Evolutionary conservation across 2,797 vertebrate genomes (phyloP).

Genomic region (Siniperca scherzeri): DNA sequence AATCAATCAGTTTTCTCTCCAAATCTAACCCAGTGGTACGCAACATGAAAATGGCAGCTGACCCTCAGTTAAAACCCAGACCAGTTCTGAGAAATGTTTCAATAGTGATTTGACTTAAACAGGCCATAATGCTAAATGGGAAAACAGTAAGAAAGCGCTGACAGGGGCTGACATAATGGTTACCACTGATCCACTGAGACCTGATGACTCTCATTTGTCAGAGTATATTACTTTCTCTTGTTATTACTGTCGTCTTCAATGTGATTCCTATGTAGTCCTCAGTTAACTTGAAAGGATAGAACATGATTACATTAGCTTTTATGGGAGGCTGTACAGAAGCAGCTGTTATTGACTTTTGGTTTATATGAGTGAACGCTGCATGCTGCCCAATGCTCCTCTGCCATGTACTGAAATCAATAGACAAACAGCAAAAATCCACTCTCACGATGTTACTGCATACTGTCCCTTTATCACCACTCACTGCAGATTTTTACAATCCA

Average conservation of each 20-base stretch:
- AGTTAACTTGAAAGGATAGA: constrained; percentile 15
- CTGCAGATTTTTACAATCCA: neutral
- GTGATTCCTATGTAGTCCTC: constrained; percentile 16
- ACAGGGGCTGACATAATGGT: neutral
- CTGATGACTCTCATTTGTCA: constrained; percentile 18
- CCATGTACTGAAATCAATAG: constrained; percentile 17
- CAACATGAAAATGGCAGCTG: neutral
- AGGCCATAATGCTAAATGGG: no score
- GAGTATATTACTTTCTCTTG: constrained; percentile 2
- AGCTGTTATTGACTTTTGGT: constrained; percentile 49
- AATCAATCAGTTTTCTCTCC: neutral
- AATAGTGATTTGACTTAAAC: neutral
- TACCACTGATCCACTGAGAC: neutral
- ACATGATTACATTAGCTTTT: constrained; percentile 40
- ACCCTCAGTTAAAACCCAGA: neutral
- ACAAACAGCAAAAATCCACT: constrained; percentile 4
- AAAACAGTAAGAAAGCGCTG: neutral
- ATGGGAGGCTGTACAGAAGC: constrained; percentile 30
- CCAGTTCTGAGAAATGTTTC: neutral
- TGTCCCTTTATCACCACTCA: neutral
- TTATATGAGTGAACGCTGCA: constrained; percentile 23
- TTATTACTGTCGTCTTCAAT: constrained; percentile 27
- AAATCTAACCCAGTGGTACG: neutral
- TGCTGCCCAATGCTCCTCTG: neutral
- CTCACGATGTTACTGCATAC: neutral